Percentiles rank a stretch among this genome's conserved stretches.
Conservation (phyloP, 2,797 vertebrate genomes). For the Glyptemys insculpta region DNA sequence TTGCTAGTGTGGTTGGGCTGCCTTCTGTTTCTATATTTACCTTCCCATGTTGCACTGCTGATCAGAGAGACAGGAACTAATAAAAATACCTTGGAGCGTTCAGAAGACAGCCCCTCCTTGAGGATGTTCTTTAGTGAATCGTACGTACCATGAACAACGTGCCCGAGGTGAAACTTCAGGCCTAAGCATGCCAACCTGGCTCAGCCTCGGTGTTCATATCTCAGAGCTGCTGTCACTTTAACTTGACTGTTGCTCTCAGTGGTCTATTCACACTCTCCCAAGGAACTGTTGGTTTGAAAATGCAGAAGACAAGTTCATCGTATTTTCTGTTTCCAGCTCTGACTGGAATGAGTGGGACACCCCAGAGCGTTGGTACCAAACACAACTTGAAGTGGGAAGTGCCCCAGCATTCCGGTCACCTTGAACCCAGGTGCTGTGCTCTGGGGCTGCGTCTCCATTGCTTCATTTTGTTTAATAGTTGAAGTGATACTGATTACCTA, state of each 20-base stretch:
- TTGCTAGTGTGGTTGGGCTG: neutral
- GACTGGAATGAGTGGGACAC: accelerated
- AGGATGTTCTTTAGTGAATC: slow-evolving; percentile 61
- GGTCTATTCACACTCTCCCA: neutral
- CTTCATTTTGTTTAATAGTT: slow-evolving; percentile 24
- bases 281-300: slow-evolving; percentile 4
- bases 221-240: slow-evolving; percentile 23
- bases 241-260: slow-evolving; percentile 9
- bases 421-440: neutral
- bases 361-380: accelerated
- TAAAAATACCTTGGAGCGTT: slow-evolving; percentile 51
- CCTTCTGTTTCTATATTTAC: slow-evolving; percentile 59
- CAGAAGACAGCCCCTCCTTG: slow-evolving; percentile 63
- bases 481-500: slow-evolving; percentile 27
- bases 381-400: neutral
- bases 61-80: slow-evolving; percentile 56
- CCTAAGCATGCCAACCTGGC: slow-evolving; percentile 12
- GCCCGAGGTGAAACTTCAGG: slow-evolving; percentile 58
- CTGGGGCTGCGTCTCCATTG: slow-evolving; percentile 15
- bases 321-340: neutral
- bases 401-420: neutral
- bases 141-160: neutral
- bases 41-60: slow-evolving; percentile 19
- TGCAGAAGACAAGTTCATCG: neutral
- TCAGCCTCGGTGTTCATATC: neutral